These are phyloP conservation scores for Macrobrachium rosenbergii DNA, from an alignment of 1,140 invertebrate genomes.

Conservation along the genomic window DNA sequence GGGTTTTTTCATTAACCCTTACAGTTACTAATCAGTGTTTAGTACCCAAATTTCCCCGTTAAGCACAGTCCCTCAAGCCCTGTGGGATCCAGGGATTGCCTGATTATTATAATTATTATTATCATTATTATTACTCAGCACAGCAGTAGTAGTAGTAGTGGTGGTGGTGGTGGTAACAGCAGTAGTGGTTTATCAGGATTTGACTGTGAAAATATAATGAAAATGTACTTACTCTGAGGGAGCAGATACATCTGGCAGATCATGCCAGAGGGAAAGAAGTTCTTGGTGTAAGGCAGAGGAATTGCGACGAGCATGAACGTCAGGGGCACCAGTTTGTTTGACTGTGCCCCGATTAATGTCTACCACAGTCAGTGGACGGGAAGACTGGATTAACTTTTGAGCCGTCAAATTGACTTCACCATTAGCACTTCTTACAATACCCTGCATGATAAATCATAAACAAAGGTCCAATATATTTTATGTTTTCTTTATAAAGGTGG, in stretches of 20 bases:
- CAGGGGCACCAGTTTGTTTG: conserved; percentile 42
- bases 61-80: no score
- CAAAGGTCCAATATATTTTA: background rate
- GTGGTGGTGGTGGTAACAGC: background rate
- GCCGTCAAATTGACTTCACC: conserved; percentile 54
- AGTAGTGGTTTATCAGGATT: background rate
- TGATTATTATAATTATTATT: no score
- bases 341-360: conserved; percentile 49
- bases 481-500: no score
- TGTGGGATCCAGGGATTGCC: no score
- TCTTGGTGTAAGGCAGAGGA: conserved; percentile 45
- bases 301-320: conserved; percentile 51
- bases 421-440: conserved; percentile 49
- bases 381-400: conserved; percentile 53
- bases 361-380: conserved; percentile 50
- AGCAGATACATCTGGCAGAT: conserved; percentile 38
- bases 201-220: background rate
- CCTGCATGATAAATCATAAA: conserved; percentile 16
- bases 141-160: background rate
- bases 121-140: no score
- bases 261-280: conserved; percentile 57
- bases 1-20: no score
- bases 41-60: no score
- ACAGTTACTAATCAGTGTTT: no score
- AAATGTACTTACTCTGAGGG: conserved; percentile 50